Conservation (phyloP, 2,797 vertebrate species). For the Eospalax fontanierii region DNA sequence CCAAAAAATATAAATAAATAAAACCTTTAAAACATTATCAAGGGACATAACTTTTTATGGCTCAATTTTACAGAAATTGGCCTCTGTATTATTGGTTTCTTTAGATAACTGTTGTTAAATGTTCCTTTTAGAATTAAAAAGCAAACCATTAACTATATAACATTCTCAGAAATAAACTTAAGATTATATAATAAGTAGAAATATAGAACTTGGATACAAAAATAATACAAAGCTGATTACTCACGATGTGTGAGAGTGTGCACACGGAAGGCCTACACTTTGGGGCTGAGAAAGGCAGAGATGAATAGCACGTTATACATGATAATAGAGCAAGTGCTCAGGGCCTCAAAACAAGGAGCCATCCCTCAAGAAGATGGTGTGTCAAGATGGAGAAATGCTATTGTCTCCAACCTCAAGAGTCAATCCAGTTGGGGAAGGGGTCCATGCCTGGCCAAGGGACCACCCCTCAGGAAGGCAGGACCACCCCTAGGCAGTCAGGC, state of each 20-base stretch:
- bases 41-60: neutral
- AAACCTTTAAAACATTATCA: neutral
- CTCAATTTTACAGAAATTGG: neutral
- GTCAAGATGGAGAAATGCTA: too few species aligned
- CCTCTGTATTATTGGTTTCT: neutral
- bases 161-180: neutral
- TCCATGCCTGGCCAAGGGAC: too few species aligned
- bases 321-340: neutral
- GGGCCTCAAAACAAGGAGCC: neutral
- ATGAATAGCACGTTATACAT: accelerated
- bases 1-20: neutral
- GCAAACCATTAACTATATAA: neutral
- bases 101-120: neutral
- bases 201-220: neutral
- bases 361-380: neutral
- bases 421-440: too few species aligned
- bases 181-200: slow-evolving; percentile 44
- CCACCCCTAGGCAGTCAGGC: neutral
- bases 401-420: neutral
- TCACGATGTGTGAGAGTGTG: neutral
- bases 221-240: neutral
- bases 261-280: neutral
- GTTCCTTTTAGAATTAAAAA: slow-evolving; percentile 41
- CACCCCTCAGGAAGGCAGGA: neutral
- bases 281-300: neutral